Evolutionary conservation across 1,140 invertebrate species (phyloP), one percentile per base, ranked within the genome.

Genomic region (Apis dorsata): DNA sequence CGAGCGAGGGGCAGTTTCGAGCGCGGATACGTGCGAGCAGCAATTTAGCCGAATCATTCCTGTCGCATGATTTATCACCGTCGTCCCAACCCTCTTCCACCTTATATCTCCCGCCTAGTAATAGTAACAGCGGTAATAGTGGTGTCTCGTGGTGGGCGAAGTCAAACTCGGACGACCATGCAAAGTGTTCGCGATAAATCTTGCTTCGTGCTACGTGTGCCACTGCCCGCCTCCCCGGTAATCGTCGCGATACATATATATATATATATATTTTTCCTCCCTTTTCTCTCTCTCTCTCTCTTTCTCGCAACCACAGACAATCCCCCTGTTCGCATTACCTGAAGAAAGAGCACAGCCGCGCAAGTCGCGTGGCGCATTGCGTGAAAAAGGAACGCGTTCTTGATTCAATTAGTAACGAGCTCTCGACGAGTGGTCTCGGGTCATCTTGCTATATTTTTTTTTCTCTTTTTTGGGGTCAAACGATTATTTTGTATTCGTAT

Each of bases 31-130:
- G 90, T 86, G 90, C 90, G 91, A 92, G 90, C 92, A 91, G 90
- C 91, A 92, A 92, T 92, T 92, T 92, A 91, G 91, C 90, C 91
- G 90, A 93, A 92, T 93, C 90, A 92, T 92, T 93, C 90, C 88
- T 87, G 86, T 87, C 91, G 90, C 91, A 92, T 91, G 91, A 92
- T 93, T 93, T 92, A 93, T 92, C 91, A 86, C 84, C 82, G 68
- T 79, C 85, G 73, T 7, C 34, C 34, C 34, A 34, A 34, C 34
- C 34, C 34, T 34, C 34, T 82, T 71, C 17, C 63, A 68, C 60
- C 81, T 53, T 24, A 60, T 21, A 49, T 34, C n/a, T 8, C 51
- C 28, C 21, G 60, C 28, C 66, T 8, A 75, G 59, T 73, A 73
- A 55, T 8, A 62, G 78, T 49, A 62, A 59, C 57, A 73, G 71